Evolutionary conservation across 1,140 invertebrate species (phyloP).

Genomic region (Conus betulinus): DNA sequence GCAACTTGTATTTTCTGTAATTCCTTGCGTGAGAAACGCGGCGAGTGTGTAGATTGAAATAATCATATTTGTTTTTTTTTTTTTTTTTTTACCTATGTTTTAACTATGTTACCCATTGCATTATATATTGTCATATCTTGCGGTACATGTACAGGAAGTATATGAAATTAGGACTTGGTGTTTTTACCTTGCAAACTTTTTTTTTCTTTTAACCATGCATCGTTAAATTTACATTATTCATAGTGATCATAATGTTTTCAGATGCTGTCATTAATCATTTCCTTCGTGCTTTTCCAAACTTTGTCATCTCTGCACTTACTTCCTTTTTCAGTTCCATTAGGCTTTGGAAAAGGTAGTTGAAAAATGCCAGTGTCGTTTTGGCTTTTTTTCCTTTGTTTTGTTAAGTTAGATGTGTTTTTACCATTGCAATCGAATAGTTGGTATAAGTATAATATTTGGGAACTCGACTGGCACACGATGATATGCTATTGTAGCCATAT

Average conservation of each 20-base stretch:
- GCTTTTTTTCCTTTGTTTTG: neutral
- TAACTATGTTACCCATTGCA: constrained; percentile 22
- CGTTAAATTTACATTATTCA: neutral
- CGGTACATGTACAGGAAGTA: neutral
- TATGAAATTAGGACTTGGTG: neutral
- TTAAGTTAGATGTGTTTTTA: no score
- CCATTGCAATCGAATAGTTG: no score
- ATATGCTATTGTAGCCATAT: no score
- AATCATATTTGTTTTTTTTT: constrained; percentile 25
- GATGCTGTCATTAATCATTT: neutral
- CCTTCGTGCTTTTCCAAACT: neutral
- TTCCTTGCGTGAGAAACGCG: constrained; percentile 32
- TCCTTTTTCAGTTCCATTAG: neutral
- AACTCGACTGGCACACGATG: no score
- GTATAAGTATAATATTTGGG: no score
- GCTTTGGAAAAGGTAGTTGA: no score
- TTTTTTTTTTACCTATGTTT: neutral
- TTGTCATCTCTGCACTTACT: neutral
- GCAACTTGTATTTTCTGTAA: constrained; percentile 23
- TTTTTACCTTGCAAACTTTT: no score
- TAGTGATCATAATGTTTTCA: neutral
- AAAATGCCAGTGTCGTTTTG: neutral
- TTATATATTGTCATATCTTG: constrained; percentile 20
- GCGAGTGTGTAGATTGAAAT: constrained; percentile 32
- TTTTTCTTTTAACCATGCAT: neutral